Conservation (phyloP, 2,888 invertebrate species). For the Malacosoma neustria region DNA sequence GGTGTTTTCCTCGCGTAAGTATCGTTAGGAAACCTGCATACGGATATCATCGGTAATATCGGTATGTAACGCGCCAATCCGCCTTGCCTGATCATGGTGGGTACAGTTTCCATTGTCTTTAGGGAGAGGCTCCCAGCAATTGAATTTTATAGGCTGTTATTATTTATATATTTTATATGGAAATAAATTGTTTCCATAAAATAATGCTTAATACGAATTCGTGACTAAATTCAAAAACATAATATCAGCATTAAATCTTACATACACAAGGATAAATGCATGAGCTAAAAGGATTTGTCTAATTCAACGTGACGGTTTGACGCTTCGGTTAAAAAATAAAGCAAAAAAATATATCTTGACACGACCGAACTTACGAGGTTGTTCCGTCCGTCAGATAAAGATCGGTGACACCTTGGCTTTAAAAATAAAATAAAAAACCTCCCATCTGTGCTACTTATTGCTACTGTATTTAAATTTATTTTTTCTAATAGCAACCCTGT, state of each 20-base stretch:
- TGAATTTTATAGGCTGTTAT: too few species aligned
- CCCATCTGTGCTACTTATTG: constrained; percentile 30
- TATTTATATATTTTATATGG: too few species aligned
- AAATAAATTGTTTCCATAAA: too few species aligned
- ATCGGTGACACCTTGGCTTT: constrained; percentile 63
- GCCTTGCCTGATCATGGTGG: too few species aligned
- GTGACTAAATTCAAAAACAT: not conserved
- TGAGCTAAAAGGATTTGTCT: constrained; percentile 61
- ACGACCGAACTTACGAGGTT: constrained; percentile 58
- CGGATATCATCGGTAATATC: too few species aligned
- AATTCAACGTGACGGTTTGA: constrained; percentile 67
- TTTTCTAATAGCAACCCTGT: constrained; percentile 41
- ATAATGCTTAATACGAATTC: too few species aligned
- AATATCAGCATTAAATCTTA: constrained; percentile 19
- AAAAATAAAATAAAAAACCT: constrained; percentile 38
- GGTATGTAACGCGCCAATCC: too few species aligned
- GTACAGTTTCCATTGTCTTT: too few species aligned
- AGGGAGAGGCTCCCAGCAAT: too few species aligned
- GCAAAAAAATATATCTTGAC: constrained; percentile 50
- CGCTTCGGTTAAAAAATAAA: constrained; percentile 37
- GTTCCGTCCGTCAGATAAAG: constrained; percentile 63
- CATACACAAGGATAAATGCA: constrained; percentile 48
- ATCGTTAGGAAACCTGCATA: too few species aligned
- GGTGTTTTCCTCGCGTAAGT: too few species aligned
- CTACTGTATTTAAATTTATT: constrained; percentile 68